Evolutionary conservation across 2,113 vertebrate species (phyloP).

Genomic region (Callionymus lyra): DNA sequence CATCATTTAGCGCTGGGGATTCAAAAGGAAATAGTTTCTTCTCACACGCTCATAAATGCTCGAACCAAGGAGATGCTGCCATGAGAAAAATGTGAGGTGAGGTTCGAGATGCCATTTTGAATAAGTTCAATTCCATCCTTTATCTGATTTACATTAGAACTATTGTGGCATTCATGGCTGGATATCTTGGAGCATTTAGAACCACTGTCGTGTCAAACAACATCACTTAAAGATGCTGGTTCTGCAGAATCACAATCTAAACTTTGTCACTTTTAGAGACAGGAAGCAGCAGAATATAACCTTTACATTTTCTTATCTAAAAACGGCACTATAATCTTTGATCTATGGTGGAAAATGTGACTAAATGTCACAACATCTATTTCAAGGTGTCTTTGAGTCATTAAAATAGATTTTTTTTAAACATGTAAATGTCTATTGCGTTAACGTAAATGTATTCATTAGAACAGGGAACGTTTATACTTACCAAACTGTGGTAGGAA

Average conservation of each 20-base stretch:
- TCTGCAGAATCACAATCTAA: background rate
- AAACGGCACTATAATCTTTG: too few species aligned
- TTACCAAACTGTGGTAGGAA: too few species aligned
- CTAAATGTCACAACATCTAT: too few species aligned
- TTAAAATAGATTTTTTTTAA: too few species aligned
- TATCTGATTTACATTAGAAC: slow-evolving; percentile 56
- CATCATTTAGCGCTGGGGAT: slow-evolving; percentile 61
- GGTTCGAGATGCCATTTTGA: slow-evolving; percentile 32
- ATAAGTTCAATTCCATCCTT: slow-evolving; percentile 50
- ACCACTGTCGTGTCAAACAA: slow-evolving; percentile 4
- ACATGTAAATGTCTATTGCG: too few species aligned
- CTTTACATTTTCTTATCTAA: too few species aligned
- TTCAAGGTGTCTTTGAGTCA: too few species aligned
- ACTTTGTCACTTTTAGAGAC: too few species aligned
- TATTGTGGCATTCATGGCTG: slow-evolving; percentile 33
- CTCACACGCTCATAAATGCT: slow-evolving; percentile 41
- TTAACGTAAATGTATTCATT: too few species aligned
- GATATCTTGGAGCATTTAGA: slow-evolving; percentile 8
- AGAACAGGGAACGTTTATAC: too few species aligned
- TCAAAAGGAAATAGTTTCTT: slow-evolving; percentile 57
- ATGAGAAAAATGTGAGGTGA: slow-evolving; percentile 23
- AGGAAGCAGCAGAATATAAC: too few species aligned
- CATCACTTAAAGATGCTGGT: background rate
- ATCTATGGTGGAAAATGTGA: too few species aligned
- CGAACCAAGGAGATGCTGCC: slow-evolving; percentile 19